Conservation (phyloP, 2,113 vertebrate genomes). For the Pampusana beccarii region DNA sequence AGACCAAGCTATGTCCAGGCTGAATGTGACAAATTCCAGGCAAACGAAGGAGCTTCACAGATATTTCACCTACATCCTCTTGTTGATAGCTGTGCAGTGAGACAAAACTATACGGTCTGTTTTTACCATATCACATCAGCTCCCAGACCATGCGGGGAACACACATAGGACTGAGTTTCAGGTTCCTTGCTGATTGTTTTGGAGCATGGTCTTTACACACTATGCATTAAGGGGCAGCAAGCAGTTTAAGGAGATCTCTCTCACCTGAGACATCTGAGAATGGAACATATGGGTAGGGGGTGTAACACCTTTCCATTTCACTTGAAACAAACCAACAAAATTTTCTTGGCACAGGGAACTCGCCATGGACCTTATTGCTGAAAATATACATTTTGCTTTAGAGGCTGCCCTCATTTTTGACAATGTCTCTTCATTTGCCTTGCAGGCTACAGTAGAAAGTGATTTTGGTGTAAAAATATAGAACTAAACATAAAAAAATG, state of each 20-base stretch:
- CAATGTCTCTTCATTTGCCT: neutral
- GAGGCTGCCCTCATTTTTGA: neutral
- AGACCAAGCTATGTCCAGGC: neutral
- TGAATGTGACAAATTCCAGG: neutral
- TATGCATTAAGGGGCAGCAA: neutral
- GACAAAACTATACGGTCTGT: neutral
- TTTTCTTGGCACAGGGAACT: neutral
- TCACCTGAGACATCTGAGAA: neutral
- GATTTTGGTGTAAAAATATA: neutral
- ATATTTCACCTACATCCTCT: neutral
- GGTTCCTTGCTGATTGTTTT: neutral
- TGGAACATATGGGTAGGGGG: neutral
- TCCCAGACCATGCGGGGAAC: neutral
- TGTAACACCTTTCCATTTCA: neutral
- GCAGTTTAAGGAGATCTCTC: neutral
- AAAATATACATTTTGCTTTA: neutral
- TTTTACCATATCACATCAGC: neutral
- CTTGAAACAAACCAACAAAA: neutral
- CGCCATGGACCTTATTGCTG: neutral
- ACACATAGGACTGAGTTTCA: neutral
- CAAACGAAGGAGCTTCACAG: neutral
- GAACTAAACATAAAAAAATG: neutral
- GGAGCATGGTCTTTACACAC: neutral
- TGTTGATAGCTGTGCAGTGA: accelerated
- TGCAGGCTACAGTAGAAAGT: neutral